Base-by-base conservation (phyloP, 64 coral and sea anemone species). In the Actinia tenebrosa region DNA sequence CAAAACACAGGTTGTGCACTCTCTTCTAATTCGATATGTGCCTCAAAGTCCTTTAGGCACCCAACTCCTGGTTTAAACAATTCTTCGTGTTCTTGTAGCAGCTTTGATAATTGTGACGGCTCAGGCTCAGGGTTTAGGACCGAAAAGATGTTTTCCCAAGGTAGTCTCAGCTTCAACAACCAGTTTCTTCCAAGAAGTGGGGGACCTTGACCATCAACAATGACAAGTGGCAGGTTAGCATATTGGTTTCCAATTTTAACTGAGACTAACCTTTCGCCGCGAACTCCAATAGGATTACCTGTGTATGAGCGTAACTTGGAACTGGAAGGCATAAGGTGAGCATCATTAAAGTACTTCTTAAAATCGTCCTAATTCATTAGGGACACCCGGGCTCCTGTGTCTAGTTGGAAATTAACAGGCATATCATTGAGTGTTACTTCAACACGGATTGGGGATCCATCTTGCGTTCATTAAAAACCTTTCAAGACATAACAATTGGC, bases 1-100 rank as follows among this genome's bases (percentile, higher is more conserved):
- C 75, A 54, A 83, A 86, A 93, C 25, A 89, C 72, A 72, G 69
- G 92, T 60, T 66, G 89, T 43, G 87, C 87, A 27, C 69, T 84
- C 19, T 86, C 92, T 42, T 87, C 81, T 16, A 92, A 69, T 19
- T 61, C 53, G 16, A 92, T 87, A 18, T 87, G 77, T 20, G 90
- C 90, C 50, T 92, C 79, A 47, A 87, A 54, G 16, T 79, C 90
- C 43, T 71, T 80, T 59, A 92, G n/a, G 27, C 78, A 60, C 59
- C 82, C 64, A n/a, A 60, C 78, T 43, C 66, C 55, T 6, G 83
- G 54, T 56, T 82, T 64, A 45, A 92, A 92, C 45, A 92, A 53
- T 55, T 87, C 79, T 44, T 81, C 63, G n/a, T n/a, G n/a, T n/a
- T n/a, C n/a, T 17, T 20, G 54, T 5, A 82, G 62, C 61, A 88